Evolutionary conservation across 2,888 invertebrate genomes (phyloP).

Genomic region (Leptinotarsa rubiginosa): DNA sequence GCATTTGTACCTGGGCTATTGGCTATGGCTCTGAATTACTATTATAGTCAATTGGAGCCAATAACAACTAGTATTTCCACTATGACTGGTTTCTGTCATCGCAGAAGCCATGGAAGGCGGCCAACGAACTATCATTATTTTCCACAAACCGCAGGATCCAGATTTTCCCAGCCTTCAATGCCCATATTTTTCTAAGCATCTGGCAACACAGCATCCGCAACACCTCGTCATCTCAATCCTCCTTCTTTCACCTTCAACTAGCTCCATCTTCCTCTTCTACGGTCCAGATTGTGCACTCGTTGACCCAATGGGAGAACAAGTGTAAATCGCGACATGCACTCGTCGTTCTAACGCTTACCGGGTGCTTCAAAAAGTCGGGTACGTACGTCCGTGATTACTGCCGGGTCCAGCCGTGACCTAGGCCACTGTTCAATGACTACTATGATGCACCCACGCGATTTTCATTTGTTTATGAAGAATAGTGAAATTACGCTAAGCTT

Average conservation of each 20-base stretch:
- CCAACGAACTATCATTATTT: no score
- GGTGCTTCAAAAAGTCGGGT: neutral
- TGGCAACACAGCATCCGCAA: constrained; percentile 27
- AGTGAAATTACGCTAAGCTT: constrained; percentile 40
- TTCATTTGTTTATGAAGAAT: constrained; percentile 44
- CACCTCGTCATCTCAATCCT: constrained; percentile 22
- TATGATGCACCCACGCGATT: constrained; percentile 56
- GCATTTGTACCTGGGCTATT: no score
- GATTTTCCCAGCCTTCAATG: no score
- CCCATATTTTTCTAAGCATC: neutral
- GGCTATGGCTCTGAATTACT: no score
- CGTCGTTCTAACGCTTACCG: constrained; percentile 22
- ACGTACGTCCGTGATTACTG: constrained; percentile 30
- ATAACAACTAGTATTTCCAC: no score
- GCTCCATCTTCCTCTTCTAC: constrained; percentile 27
- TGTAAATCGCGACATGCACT: constrained; percentile 25
- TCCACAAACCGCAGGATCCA: no score
- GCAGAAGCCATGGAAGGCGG: no score
- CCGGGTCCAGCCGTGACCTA: constrained; percentile 59
- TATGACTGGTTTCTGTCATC: no score
- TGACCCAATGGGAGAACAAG: constrained; percentile 49
- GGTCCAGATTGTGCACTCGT: constrained; percentile 40
- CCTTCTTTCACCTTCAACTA: constrained; percentile 32
- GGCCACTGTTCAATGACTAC: constrained; percentile 61
- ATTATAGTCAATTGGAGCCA: no score